Percentiles rank a stretch among this genome's conserved stretches.
Evolutionary conservation across 2,888 invertebrate genomes (phyloP).

Genomic region (Deilephila porcellus): DNA sequence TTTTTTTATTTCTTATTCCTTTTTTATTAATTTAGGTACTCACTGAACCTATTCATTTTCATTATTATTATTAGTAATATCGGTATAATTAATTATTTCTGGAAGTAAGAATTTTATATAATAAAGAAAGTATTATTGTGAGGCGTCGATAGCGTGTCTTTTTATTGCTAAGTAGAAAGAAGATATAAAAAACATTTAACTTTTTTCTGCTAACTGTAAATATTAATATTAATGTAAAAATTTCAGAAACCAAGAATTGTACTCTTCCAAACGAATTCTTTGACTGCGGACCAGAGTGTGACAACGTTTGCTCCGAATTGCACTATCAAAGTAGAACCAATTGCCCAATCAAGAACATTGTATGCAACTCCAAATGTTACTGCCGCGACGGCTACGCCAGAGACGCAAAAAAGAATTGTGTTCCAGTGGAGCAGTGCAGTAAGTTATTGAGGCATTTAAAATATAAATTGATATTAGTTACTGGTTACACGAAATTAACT

Average conservation of each 20-base stretch:
- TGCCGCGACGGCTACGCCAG: conserved; percentile 54
- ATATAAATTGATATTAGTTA: no score
- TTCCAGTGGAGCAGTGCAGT: conserved; percentile 47
- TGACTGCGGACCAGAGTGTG: conserved; percentile 47
- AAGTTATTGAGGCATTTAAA: conserved; percentile 22
- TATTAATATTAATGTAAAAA: background rate
- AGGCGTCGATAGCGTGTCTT: no score
- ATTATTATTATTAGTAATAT: no score
- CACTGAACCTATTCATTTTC: background rate
- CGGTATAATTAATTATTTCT: no score
- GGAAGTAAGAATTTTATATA: no score
- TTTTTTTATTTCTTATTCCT: background rate
- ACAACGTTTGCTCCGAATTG: conserved; percentile 50
- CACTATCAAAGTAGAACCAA: conserved; percentile 46
- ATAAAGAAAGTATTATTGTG: no score
- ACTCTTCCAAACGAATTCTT: conserved; percentile 45
- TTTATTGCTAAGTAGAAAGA: no score
- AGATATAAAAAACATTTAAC: no score
- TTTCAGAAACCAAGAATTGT: conserved; percentile 35
- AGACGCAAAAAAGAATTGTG: conserved; percentile 44
- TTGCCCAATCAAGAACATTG: conserved; percentile 50
- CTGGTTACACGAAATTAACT: no score
- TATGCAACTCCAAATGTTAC: conserved; percentile 52
- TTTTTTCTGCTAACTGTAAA: no score
- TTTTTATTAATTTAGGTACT: background rate